A percentile compares a stretch with the other conserved stretches of the same genome.
phyloP scores from a whole-genome alignment of 2,797 vertebrate species.

The Hemitrygon akajei region DNA sequence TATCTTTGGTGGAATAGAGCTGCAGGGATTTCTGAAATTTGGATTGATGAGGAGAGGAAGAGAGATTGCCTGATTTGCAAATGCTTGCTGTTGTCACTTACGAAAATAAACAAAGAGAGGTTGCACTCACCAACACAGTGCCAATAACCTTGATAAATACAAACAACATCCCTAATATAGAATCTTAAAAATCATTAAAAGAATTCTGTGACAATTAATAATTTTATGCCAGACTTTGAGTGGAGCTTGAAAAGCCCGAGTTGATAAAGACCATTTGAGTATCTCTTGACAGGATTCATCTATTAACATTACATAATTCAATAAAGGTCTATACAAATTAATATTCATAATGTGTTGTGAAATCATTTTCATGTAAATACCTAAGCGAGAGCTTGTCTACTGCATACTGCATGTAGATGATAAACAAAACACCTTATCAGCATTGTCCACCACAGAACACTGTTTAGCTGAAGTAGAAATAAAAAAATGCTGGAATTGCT shows the following conservation, averaged over 20 bases:
- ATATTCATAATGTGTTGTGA: background rate
- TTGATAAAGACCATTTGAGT: constrained; percentile 9
- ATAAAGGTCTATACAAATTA: background rate
- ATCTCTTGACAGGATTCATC: background rate
- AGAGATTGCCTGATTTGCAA: constrained; percentile 13
- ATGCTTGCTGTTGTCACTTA: background rate
- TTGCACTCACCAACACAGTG: background rate
- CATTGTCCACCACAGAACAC: too few relatives aligned
- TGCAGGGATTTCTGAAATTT: background rate
- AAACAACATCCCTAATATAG: background rate
- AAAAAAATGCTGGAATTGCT: too few relatives aligned
- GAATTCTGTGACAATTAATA: background rate
- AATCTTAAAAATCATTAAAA: background rate
- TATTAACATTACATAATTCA: background rate
- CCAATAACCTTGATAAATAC: background rate
- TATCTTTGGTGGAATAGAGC: background rate
- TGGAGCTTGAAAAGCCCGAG: background rate
- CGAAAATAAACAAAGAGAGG: background rate
- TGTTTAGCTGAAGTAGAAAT: background rate
- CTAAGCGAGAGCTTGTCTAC: background rate
- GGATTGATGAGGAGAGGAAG: background rate
- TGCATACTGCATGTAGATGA: too few relatives aligned
- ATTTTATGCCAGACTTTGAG: background rate
- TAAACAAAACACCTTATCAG: background rate
- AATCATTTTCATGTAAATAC: background rate